Evolutionary conservation across 2,113 vertebrate species (phyloP).

Genomic region (Tenrec ecaudatus): DNA sequence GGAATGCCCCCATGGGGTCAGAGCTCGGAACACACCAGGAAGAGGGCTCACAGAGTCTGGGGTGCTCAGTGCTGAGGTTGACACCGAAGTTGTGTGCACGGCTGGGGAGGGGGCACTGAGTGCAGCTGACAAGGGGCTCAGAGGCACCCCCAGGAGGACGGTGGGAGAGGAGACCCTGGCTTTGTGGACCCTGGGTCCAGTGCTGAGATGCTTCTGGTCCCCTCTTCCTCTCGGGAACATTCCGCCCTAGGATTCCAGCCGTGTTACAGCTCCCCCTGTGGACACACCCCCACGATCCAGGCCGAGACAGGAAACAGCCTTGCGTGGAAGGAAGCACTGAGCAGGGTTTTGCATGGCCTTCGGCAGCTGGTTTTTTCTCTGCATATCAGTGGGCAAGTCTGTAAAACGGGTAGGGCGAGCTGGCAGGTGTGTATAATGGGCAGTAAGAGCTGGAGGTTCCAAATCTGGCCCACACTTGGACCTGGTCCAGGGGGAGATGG

Average conservation of each 20-base stretch:
- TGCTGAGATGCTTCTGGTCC: not conserved
- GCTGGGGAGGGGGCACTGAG: not conserved
- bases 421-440: rapidly evolving
- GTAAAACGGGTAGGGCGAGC: not conserved
- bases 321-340: rapidly evolving
- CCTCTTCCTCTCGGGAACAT: not conserved
- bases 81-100: not conserved
- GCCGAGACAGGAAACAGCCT: not conserved
- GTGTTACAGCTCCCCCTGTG: not conserved
- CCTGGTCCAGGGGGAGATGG: not conserved
- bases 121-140: not conserved
- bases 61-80: too few relatives aligned
- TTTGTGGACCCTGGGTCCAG: not conserved
- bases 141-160: not conserved
- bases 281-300: not conserved
- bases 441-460: not conserved
- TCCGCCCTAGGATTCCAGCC: not conserved
- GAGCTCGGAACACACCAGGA: not conserved
- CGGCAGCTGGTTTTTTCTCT: not conserved
- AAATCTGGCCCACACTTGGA: not conserved
- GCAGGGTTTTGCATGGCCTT: not conserved
- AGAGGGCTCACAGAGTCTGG: not conserved
- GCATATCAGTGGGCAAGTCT: not conserved
- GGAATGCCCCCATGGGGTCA: not conserved
- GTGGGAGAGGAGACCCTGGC: not conserved